Percentiles rank a stretch among this genome's conserved stretches.
Conservation (phyloP, 2,113 vertebrate species). For the Mola mola region DNA sequence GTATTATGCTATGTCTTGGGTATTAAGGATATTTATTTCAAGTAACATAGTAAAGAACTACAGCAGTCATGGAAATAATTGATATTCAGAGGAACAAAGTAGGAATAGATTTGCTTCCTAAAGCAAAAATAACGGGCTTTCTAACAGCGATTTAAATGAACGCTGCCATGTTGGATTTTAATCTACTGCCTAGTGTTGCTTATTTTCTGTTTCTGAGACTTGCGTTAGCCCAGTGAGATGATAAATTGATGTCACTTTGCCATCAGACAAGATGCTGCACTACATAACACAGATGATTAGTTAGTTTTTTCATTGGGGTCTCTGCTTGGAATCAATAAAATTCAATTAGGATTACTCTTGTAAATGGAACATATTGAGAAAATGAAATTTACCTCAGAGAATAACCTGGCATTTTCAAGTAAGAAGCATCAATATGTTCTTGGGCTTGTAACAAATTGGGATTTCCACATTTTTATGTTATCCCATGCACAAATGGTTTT, state of each 20-base stretch:
- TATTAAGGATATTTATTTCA: constrained; percentile 14
- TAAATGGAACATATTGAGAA: constrained; percentile 53
- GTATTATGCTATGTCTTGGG: constrained; percentile 4
- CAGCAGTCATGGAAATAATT: too few relatives aligned
- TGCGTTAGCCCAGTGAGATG: constrained; percentile 29
- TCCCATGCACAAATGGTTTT: constrained; percentile 1
- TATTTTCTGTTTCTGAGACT: constrained; percentile 35
- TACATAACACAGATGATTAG: constrained; percentile 52
- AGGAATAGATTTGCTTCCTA: not conserved
- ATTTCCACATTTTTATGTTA: constrained; percentile 21
- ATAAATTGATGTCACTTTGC: constrained; percentile 60
- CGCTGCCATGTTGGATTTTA: constrained; percentile 38
- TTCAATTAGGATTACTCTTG: constrained; percentile 62
- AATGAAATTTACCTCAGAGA: constrained; percentile 56
- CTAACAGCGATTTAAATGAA: constrained; percentile 32
- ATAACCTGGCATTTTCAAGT: constrained; percentile 38
- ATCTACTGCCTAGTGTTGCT: constrained; percentile 27
- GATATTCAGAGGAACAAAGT: not conserved
- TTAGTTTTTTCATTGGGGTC: constrained; percentile 48
- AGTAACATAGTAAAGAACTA: constrained; percentile 1
- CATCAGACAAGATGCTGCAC: constrained; percentile 50
- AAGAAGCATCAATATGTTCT: constrained; percentile 42
- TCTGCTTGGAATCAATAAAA: constrained; percentile 64
- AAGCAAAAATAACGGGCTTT: constrained; percentile 1
- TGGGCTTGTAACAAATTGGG: constrained; percentile 30